These are phyloP conservation scores for Metopia argyrocephala DNA, from an alignment of 2,888 invertebrate species.

Conservation along the genomic window DNA sequence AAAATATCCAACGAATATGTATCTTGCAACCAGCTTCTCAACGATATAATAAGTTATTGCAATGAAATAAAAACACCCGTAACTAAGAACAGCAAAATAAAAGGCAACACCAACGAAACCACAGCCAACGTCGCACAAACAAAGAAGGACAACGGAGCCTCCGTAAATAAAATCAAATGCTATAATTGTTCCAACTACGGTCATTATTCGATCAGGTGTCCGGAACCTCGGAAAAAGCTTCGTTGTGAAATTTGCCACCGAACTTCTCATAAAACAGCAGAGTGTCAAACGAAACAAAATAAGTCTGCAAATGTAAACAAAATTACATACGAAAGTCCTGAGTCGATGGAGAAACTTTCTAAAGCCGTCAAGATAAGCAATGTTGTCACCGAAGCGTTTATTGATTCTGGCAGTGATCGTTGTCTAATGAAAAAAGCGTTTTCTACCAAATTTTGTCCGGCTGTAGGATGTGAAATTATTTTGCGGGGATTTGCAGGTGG, in stretches of 20 bases:
- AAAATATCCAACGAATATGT: slow-evolving; percentile 50
- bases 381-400: slow-evolving; percentile 27
- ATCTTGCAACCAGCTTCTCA: slow-evolving; percentile 1
- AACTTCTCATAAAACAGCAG: slow-evolving; percentile 16
- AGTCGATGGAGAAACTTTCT: background rate
- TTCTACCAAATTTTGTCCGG: slow-evolving; percentile 2
- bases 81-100: too few relatives aligned
- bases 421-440: slow-evolving; percentile 46
- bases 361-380: background rate
- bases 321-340: background rate
- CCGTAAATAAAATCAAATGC: too few relatives aligned
- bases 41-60: slow-evolving; percentile 10
- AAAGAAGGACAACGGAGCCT: too few relatives aligned
- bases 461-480: too few relatives aligned
- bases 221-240: slow-evolving; percentile 26
- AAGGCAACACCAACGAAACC: too few relatives aligned
- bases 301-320: slow-evolving; percentile 17
- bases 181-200: background rate
- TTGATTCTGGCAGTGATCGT: slow-evolving; percentile 47
- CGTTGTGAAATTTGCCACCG: slow-evolving; percentile 19
- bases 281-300: slow-evolving; percentile 21
- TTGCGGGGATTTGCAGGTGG: too few relatives aligned
- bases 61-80: too few relatives aligned
- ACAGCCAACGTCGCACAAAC: too few relatives aligned
- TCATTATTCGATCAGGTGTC: slow-evolving; percentile 7